A percentile compares a stretch with the other conserved stretches of the same genome.
These are phyloP conservation scores for Horisme vitalbata DNA, from an alignment of 2,888 invertebrate genomes.

Conservation along the genomic window DNA sequence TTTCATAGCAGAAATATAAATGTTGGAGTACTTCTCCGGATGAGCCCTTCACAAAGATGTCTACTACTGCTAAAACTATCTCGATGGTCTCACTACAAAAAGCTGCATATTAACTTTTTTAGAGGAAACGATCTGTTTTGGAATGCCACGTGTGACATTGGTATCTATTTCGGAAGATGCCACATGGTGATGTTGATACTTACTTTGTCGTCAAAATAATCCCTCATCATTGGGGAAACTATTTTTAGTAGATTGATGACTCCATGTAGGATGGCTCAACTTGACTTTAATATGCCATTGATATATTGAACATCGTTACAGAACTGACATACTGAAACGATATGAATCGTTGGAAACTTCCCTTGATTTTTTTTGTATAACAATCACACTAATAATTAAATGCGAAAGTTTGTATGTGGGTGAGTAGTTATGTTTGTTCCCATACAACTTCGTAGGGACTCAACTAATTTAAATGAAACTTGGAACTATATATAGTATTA, in stretches of 20 bases:
- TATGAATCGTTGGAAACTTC: too few species aligned
- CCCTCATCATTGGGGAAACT: conserved; percentile 70
- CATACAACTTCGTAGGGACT: too few species aligned
- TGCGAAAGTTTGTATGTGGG: too few species aligned
- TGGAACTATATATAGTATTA: too few species aligned
- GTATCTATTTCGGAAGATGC: conserved; percentile 65
- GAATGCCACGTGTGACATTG: conserved; percentile 76
- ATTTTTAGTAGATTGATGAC: conserved; percentile 74
- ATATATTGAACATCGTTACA: conserved; percentile 62
- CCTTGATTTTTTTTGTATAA: too few species aligned
- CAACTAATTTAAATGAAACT: too few species aligned
- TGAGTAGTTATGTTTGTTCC: too few species aligned
- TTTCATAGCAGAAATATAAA: too few species aligned
- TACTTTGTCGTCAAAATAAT: conserved; percentile 72
- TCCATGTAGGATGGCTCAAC: conserved; percentile 61
- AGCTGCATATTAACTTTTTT: conserved; percentile 81
- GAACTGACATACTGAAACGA: conserved; percentile 55
- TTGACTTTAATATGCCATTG: conserved; percentile 69
- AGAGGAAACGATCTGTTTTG: conserved; percentile 82
- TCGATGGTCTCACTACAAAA: conserved; percentile 65
- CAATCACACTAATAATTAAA: too few species aligned
- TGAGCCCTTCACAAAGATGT: too few species aligned
- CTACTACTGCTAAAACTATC: too few species aligned
- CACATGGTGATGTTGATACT: conserved; percentile 76
- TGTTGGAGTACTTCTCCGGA: too few species aligned